Percentiles rank a stretch among this genome's conserved stretches.
These are phyloP conservation scores for Brienomyrus brachyistius DNA, from an alignment of 2,113 vertebrate genomes.

Conservation along the genomic window DNA sequence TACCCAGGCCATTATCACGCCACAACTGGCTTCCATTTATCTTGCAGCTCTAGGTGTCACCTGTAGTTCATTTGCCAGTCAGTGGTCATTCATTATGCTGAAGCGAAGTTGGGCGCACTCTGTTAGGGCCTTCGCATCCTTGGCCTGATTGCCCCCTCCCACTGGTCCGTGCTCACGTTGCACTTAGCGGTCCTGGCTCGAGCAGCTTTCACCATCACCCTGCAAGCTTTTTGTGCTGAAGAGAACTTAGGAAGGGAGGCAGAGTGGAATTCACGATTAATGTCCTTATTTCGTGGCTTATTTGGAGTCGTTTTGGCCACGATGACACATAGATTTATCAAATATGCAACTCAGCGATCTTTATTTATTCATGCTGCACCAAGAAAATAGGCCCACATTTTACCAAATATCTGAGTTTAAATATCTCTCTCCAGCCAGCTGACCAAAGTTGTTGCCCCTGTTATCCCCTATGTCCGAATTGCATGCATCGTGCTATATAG, in stretches of 20 bases:
- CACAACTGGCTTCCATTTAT: conserved; percentile 67
- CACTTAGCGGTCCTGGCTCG: background rate
- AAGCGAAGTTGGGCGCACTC: conserved; percentile 66
- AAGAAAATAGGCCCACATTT: no score
- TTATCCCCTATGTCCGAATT: no score
- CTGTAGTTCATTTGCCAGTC: conserved; percentile 77
- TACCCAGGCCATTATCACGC: conserved; percentile 66
- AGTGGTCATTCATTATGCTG: conserved; percentile 72
- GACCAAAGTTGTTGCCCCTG: no score
- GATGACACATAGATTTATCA: background rate
- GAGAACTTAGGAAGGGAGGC: background rate
- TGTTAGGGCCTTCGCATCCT: conserved; percentile 47
- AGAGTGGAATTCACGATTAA: background rate
- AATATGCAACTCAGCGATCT: background rate
- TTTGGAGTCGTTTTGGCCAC: no score
- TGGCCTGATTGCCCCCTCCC: background rate
- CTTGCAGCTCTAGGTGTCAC: conserved; percentile 68
- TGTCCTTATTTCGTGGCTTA: no score
- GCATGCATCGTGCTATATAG: no score
- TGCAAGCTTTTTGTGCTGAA: background rate
- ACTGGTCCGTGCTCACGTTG: background rate
- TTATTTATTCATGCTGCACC: no score
- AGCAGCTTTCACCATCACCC: background rate
- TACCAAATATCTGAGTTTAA: no score
- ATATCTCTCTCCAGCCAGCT: no score